Conservation (phyloP, 2,888 invertebrate genomes). For the Caenorhabditis virilis region DNA sequence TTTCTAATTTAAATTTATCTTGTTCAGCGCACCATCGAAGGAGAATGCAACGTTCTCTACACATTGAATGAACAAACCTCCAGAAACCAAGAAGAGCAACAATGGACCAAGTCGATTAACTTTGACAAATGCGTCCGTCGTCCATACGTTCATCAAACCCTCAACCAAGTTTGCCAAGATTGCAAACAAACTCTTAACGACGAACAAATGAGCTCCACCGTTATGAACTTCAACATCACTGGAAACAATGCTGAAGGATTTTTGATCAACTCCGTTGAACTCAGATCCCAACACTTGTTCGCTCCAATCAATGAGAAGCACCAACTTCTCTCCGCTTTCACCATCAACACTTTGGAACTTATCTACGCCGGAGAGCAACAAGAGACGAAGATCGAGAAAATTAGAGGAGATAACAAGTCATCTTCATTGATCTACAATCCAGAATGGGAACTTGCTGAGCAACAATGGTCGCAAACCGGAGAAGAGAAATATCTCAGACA, state of each 20-base stretch:
- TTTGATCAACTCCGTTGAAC: slow-evolving; percentile 48
- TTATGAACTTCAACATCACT: slow-evolving; percentile 44
- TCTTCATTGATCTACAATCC: slow-evolving; percentile 48
- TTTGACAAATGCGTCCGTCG: slow-evolving; percentile 68
- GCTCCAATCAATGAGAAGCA: slow-evolving; percentile 38
- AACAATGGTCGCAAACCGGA: slow-evolving; percentile 50
- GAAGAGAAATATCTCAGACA: slow-evolving; percentile 48
- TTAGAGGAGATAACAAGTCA: slow-evolving; percentile 25
- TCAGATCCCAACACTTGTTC: slow-evolving; percentile 57
- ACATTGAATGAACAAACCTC: slow-evolving; percentile 30
- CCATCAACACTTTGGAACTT: slow-evolving; percentile 46
- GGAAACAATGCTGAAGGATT: slow-evolving; percentile 46
- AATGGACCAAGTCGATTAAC: slow-evolving; percentile 69
- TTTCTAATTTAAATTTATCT: background rate
- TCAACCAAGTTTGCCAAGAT: slow-evolving; percentile 35
- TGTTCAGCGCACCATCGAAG: slow-evolving; percentile 57
- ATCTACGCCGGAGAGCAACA: slow-evolving; percentile 33
- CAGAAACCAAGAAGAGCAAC: slow-evolving; percentile 30
- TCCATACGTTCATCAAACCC: slow-evolving; percentile 30
- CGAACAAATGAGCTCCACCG: slow-evolving; percentile 49
- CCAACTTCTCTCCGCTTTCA: slow-evolving; percentile 40
- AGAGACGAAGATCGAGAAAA: slow-evolving; percentile 30
- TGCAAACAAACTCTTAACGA: slow-evolving; percentile 29
- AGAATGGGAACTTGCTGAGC: slow-evolving; percentile 49
- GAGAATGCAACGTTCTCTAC: slow-evolving; percentile 59